Evolutionary conservation across 2,113 vertebrate species (phyloP), one percentile per base, ranked within the genome.

Genomic region (Benthochromis sp.): DNA sequence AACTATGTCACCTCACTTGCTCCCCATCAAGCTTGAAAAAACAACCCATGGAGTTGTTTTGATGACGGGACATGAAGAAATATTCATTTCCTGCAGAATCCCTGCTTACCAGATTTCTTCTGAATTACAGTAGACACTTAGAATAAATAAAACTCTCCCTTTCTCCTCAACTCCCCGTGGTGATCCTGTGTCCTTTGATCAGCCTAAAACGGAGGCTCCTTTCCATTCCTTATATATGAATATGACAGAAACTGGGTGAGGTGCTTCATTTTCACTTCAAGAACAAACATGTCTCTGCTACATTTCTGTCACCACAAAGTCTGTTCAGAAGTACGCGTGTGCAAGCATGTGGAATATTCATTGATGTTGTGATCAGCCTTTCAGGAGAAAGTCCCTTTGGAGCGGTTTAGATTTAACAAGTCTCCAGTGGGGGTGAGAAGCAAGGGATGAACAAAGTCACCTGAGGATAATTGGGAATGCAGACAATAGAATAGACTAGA

Each of bases 321-420:
- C 59, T 4, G 9, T 16, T 21, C 69, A 50, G 88, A 82, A 27
- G 54, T 38, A 21, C 3, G 79, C 16, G 14, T 17, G 36, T 61
- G 80, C 54, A 79, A 59, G 59, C 66, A 40, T 17, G 12, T 36
- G 59, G 83, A 27, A 76, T 54, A 43, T 86, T 69, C 57, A 89
- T 47, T 78, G 84, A 84, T 84, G 87, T 82, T 80, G 38, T 84
- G 47, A 88, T 89, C 63, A 88, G 86, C 12, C 19, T 57, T 83
- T 85, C 87, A 71, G 81, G 61, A 27, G 80, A 78, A 54, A 38
- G 83, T 80, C 85, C 86, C 92, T 82, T 12, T 63, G 86, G 83
- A 53, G 84, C 84, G 85, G 73, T 86, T 91, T 80, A 83, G 84
- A 84, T 66, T 69, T 69, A 88, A 86, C 87, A 88, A 85, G 87